A percentile compares a stretch with the other conserved stretches of the same genome.
Evolutionary conservation across 2,888 invertebrate species (phyloP).

Genomic region (Parapristionchus giblindavisi): DNA sequence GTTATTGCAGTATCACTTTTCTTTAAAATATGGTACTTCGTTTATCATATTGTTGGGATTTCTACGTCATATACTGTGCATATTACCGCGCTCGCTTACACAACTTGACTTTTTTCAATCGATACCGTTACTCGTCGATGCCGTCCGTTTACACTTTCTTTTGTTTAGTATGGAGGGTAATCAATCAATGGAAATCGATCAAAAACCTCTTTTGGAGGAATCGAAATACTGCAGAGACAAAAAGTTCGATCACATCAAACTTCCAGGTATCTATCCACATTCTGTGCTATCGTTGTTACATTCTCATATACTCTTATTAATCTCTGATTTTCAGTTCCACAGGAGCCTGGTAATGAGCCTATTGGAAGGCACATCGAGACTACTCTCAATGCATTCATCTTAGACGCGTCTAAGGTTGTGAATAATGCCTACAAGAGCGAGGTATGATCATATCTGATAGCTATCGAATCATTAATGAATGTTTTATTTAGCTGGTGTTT

Average conservation of each 20-base stretch:
- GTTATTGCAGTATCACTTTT: no score
- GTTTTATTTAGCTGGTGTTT: conserved; percentile 25
- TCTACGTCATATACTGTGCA: no score
- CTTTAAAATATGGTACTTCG: no score
- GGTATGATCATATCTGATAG: not conserved
- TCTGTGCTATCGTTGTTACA: not conserved
- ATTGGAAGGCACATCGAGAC: conserved; percentile 1
- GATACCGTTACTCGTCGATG: no score
- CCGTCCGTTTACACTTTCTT: no score
- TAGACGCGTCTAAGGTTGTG: not conserved
- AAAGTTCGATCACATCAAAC: not conserved
- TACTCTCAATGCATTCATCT: not conserved
- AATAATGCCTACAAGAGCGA: conserved; percentile 9
- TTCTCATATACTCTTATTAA: not conserved
- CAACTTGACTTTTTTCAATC: no score
- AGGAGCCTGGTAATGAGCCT: conserved; percentile 11
- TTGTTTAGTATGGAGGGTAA: no score
- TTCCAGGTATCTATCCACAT: not conserved
- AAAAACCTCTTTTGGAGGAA: no score
- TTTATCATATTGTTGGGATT: no score
- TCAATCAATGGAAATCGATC: no score
- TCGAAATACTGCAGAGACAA: no score
- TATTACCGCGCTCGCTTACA: no score
- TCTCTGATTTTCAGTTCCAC: conserved; percentile 3
- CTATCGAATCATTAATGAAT: not conserved